Evolutionary conservation across 1,140 invertebrate genomes (phyloP).

Genomic region (Drosophila elegans): DNA sequence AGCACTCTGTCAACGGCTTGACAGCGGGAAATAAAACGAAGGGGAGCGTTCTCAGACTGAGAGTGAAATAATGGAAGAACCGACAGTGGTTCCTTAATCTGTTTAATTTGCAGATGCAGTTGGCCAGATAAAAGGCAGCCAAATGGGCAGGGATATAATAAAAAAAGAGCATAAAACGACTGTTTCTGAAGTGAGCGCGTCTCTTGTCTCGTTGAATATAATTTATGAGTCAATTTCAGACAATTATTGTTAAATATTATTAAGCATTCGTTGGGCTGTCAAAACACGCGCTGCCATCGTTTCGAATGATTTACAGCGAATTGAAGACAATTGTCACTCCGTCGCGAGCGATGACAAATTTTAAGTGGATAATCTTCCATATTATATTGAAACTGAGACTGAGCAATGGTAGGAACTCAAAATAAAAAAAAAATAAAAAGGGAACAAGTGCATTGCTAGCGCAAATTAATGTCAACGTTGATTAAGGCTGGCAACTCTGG

Average conservation of each 20-base stretch:
- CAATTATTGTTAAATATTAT: slow-evolving; percentile 84
- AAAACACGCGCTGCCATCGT: slow-evolving; percentile 65
- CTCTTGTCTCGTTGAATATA: slow-evolving; percentile 62
- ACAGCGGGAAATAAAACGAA: slow-evolving; percentile 7
- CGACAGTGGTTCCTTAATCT: slow-evolving; percentile 35
- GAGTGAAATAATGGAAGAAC: slow-evolving; percentile 19
- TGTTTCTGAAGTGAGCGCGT: slow-evolving; percentile 44
- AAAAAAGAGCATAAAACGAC: slow-evolving; percentile 55
- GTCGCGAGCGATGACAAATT: slow-evolving; percentile 57
- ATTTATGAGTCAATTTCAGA: slow-evolving; percentile 84
- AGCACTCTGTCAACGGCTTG: slow-evolving; percentile 61
- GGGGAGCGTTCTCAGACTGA: slow-evolving; percentile 1
- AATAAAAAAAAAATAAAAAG: slow-evolving; percentile 27
- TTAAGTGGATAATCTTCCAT: slow-evolving; percentile 78
- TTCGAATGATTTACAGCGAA: slow-evolving; percentile 76
- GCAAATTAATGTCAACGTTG: slow-evolving; percentile 83
- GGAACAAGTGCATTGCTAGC: slow-evolving; percentile 47
- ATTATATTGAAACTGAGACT: slow-evolving; percentile 54
- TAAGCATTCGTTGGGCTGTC: slow-evolving; percentile 81
- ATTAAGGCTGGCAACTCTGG: slow-evolving; percentile 58
- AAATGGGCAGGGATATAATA: slow-evolving; percentile 22
- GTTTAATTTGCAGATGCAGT: slow-evolving; percentile 50
- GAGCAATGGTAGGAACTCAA: slow-evolving; percentile 25
- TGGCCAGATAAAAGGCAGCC: slow-evolving; percentile 23
- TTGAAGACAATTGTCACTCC: slow-evolving; percentile 75